Percentiles rank a stretch among this genome's conserved stretches.
phyloP scores from a whole-genome alignment of 2,113 vertebrate genomes.

The Xiphophorus maculatus region DNA sequence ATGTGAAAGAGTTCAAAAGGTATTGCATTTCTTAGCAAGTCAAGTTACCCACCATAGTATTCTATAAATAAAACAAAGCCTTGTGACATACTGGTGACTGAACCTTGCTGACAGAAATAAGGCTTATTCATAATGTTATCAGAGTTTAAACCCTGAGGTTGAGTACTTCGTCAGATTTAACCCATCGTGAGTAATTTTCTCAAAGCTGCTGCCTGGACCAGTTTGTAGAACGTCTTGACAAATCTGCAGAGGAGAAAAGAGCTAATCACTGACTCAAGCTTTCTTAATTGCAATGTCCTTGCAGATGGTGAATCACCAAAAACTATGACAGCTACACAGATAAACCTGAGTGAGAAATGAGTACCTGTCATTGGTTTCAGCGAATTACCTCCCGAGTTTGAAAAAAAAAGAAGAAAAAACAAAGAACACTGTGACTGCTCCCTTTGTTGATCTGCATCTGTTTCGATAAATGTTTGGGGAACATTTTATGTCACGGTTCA shows the following conservation, averaged over 20 bases:
- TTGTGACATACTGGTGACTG: neutral
- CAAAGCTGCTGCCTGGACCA: neutral
- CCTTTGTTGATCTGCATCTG: neutral
- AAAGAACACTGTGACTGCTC: neutral
- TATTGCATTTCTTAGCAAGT: too few species aligned
- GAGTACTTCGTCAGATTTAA: conserved; percentile 1
- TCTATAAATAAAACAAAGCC: too few species aligned
- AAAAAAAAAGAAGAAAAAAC: neutral
- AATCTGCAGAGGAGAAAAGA: neutral
- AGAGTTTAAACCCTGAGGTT: neutral
- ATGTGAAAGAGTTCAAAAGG: too few species aligned
- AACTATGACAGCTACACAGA: neutral
- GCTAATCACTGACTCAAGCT: neutral
- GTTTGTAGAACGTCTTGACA: neutral
- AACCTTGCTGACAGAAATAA: conserved; percentile 6
- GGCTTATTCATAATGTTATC: conserved; percentile 15
- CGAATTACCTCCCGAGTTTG: neutral
- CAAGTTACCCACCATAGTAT: too few species aligned
- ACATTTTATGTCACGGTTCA: neutral
- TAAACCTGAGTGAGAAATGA: neutral
- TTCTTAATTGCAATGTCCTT: neutral
- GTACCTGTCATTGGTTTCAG: neutral
- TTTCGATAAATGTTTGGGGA: neutral
- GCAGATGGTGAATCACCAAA: neutral
- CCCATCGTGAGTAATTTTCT: neutral